Percentiles rank a stretch among this genome's conserved stretches.
These are phyloP conservation scores for Mycteria americana DNA, from an alignment of 2,797 vertebrate species.

Conservation along the genomic window DNA sequence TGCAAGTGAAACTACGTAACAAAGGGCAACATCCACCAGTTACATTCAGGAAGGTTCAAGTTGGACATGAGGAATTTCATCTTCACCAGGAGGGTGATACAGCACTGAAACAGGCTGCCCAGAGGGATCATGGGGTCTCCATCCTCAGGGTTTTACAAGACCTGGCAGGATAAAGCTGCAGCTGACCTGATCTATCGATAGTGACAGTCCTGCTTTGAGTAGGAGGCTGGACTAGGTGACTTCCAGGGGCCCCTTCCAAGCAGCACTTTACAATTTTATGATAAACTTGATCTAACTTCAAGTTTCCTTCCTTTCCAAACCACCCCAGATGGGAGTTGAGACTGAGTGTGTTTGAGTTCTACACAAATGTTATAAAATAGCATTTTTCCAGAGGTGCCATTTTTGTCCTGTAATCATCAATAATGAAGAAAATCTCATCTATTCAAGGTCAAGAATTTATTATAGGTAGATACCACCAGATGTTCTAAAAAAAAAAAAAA, in stretches of 20 bases:
- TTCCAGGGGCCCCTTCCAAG: neutral
- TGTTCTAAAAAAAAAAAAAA: neutral
- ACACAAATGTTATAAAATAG: neutral
- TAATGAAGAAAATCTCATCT: neutral
- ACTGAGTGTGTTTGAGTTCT: neutral
- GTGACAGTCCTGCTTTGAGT: neutral
- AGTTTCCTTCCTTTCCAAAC: neutral
- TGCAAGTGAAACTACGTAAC: neutral
- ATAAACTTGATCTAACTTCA: neutral
- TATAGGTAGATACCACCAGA: neutral
- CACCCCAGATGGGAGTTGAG: neutral
- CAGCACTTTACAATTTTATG: neutral
- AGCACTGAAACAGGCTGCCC: neutral
- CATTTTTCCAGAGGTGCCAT: neutral
- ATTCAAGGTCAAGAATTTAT: neutral
- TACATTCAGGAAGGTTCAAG: neutral
- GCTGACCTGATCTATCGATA: neutral
- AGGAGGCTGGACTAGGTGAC: neutral
- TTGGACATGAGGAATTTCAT: neutral
- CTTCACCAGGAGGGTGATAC: neutral
- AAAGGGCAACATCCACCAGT: neutral
- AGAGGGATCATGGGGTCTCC: neutral
- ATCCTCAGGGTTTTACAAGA: neutral
- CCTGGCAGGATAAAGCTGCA: neutral
- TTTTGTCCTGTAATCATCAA: neutral